Evolutionary conservation across 2,888 invertebrate species (phyloP).

Genomic region (Coronaproctus castanopsis): DNA sequence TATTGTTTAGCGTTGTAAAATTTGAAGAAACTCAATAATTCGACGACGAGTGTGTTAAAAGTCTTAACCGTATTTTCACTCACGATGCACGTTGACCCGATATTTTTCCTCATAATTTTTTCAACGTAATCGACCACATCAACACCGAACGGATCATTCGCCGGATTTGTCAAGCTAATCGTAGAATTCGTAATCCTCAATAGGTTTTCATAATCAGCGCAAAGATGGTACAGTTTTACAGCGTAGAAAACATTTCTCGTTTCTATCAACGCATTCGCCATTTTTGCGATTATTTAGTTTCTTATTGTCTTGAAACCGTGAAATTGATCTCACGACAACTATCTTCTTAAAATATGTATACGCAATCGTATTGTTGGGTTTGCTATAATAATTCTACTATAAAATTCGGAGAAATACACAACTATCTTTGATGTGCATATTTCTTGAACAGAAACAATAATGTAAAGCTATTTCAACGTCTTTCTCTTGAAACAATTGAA

Average conservation of each 20-base stretch:
- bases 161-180: neutral
- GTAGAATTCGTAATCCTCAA: neutral
- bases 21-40: neutral
- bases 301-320: slow-evolving; percentile 19
- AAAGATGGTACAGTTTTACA: slow-evolving; percentile 72
- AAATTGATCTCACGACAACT: slow-evolving; percentile 53
- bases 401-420: slow-evolving; percentile 8
- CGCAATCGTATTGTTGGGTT: slow-evolving; percentile 58
- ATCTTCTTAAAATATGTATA: slow-evolving; percentile 51
- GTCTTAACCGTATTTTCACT: neutral
- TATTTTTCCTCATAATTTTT: neutral
- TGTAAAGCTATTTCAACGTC: slow-evolving; percentile 79
- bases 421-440: too few relatives aligned
- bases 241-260: slow-evolving; percentile 76
- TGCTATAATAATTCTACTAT: slow-evolving; percentile 58
- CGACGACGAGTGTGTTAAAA: neutral
- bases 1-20: neutral
- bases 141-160: neutral
- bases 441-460: slow-evolving; percentile 71
- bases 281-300: neutral
- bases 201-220: slow-evolving; percentile 29
- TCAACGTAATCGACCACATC: neutral
- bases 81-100: neutral
- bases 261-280: neutral
- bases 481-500: slow-evolving; percentile 70